Conservation (phyloP, 2,797 vertebrate genomes). For the Capromys pilorides region DNA sequence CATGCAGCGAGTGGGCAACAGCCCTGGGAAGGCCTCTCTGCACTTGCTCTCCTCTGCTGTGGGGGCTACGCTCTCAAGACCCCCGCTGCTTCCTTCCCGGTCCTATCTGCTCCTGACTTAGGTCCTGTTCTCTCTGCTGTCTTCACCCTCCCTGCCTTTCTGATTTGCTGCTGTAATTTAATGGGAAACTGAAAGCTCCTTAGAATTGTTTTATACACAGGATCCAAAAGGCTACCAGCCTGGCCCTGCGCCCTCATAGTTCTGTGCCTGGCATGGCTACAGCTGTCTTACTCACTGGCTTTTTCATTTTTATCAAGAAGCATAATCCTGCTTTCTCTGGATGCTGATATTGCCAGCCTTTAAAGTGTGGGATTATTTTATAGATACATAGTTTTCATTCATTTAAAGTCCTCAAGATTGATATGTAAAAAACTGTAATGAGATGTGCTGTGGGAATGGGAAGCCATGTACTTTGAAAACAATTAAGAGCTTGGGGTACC, state of each 20-base stretch:
- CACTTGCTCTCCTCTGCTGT: not conserved
- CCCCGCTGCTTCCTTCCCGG: not conserved
- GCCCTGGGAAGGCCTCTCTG: not conserved
- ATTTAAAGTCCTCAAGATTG: slow-evolving; percentile 75
- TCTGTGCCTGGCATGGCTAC: not conserved
- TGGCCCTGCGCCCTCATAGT: fast-evolving
- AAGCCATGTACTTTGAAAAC: not conserved
- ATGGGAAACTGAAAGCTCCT: not conserved
- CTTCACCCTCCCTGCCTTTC: not conserved
- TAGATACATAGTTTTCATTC: slow-evolving; percentile 54
- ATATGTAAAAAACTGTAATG: slow-evolving; percentile 69
- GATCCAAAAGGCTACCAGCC: not conserved
- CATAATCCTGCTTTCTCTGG: not conserved
- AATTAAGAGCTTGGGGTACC: slow-evolving; percentile 20
- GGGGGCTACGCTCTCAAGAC: not conserved
- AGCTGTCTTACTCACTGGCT: not conserved
- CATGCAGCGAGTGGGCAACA: not conserved
- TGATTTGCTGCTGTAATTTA: not conserved
- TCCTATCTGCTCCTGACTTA: not conserved
- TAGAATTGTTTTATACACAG: not conserved
- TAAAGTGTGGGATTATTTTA: slow-evolving; percentile 18
- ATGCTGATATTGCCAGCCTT: slow-evolving; percentile 11
- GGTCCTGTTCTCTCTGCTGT: not conserved
- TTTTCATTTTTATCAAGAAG: not conserved
- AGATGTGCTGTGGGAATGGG: not conserved